Evolutionary conservation across 2,113 vertebrate genomes (phyloP).

Genomic region (Oriolus oriolus): DNA sequence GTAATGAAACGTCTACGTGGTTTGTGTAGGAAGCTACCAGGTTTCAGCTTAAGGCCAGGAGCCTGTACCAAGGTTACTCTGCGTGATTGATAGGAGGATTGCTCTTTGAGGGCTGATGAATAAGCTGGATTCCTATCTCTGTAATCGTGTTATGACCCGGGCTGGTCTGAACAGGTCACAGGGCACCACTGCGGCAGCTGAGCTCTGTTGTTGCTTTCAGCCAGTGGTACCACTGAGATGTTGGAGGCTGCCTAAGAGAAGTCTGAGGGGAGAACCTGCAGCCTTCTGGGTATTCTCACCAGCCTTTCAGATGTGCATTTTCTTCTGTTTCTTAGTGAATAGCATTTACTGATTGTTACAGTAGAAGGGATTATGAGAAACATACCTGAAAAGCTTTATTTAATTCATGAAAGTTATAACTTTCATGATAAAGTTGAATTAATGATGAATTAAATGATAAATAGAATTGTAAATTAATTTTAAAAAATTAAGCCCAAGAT

Average conservation of each 20-base stretch:
- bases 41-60: not conserved
- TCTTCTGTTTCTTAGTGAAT: not conserved
- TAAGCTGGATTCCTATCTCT: not conserved
- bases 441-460: not conserved
- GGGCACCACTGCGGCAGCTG: rapidly evolving
- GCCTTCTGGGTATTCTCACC: not conserved
- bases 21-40: not conserved
- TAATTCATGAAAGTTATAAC: not conserved
- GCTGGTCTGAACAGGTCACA: not conserved
- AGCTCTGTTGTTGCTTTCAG: not conserved
- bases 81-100: not conserved
- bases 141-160: not conserved
- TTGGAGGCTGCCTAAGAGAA: not conserved
- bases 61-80: not conserved
- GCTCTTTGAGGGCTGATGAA: not conserved
- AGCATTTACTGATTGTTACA: not conserved
- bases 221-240: not conserved
- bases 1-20: rapidly evolving
- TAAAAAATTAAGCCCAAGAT: not conserved
- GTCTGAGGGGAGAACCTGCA: not conserved
- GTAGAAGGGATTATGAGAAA: not conserved
- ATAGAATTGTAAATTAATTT: not conserved
- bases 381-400: not conserved
- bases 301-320: not conserved
- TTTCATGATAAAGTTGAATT: not conserved